Percentiles rank a stretch among this genome's conserved stretches.
phyloP scores from a whole-genome alignment of 2,888 invertebrate genomes.

The Latheticus oryzae region DNA sequence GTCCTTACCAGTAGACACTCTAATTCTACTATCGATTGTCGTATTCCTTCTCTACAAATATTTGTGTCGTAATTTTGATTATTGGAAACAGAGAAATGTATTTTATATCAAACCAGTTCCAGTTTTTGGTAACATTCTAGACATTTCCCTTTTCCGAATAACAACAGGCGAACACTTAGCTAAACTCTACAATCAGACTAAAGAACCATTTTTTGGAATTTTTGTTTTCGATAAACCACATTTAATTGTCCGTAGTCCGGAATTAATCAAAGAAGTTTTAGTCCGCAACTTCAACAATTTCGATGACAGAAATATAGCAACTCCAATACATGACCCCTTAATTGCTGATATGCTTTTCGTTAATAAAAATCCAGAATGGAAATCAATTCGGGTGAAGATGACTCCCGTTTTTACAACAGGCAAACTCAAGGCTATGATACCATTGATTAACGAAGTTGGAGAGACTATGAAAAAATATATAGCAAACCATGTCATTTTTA shows the following conservation, averaged over 20 bases:
- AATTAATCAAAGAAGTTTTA: slow-evolving; percentile 65
- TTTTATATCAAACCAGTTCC: slow-evolving; percentile 48
- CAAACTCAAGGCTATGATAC: slow-evolving; percentile 69
- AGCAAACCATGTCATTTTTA: slow-evolving; percentile 11
- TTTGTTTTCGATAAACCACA: slow-evolving; percentile 67
- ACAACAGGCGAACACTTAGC: slow-evolving; percentile 42
- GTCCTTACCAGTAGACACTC: slow-evolving; percentile 9
- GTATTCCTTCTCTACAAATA: slow-evolving; percentile 46
- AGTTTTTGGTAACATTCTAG: slow-evolving; percentile 50
- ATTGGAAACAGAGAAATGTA: slow-evolving; percentile 52
- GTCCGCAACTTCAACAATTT: slow-evolving; percentile 67
- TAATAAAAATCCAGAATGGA: slow-evolving; percentile 68
- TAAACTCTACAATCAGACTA: slow-evolving; percentile 37
- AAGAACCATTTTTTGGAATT: slow-evolving; percentile 65
- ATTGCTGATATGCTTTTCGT: slow-evolving; percentile 64
- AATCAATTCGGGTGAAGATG: slow-evolving; percentile 66
- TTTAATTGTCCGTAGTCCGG: slow-evolving; percentile 65
- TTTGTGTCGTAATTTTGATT: slow-evolving; percentile 49
- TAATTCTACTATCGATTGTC: slow-evolving; percentile 25
- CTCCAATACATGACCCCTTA: slow-evolving; percentile 63
- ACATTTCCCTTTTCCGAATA: slow-evolving; percentile 40
- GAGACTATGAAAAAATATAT: slow-evolving; percentile 52
- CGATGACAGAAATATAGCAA: slow-evolving; percentile 64
- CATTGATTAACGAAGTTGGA: slow-evolving; percentile 64
- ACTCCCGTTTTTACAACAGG: slow-evolving; percentile 69